phyloP scores from a whole-genome alignment of 37 sponge, comb jelly and placozoan genomes.

The Cliona cf. orientalis region DNA sequence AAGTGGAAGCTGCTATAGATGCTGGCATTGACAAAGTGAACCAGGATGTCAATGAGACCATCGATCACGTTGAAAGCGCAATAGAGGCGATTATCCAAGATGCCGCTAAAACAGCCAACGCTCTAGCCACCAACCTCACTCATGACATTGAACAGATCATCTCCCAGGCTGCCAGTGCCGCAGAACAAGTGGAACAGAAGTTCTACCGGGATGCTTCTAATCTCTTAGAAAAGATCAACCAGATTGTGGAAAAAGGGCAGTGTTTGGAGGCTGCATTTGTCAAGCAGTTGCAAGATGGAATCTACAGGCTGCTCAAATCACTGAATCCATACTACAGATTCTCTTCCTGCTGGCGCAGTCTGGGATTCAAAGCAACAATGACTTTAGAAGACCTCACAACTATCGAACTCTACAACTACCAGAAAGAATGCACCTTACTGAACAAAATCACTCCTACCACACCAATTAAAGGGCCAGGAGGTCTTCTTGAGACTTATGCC shows the following conservation, averaged over 20 bases:
- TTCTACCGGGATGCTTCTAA: conserved; percentile 8
- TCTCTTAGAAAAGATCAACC: neutral
- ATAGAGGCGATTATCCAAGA: conserved; percentile 16
- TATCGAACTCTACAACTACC: neutral
- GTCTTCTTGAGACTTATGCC: neutral
- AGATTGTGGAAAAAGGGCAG: neutral
- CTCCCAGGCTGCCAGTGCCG: conserved; percentile 15
- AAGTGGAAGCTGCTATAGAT: conserved; percentile 8
- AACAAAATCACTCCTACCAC: conserved; percentile 1
- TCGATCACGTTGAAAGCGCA: conserved; percentile 8
- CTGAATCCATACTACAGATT: neutral
- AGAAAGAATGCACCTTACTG: neutral
- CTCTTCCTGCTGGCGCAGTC: neutral
- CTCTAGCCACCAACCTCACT: conserved; percentile 9
- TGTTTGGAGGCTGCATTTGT: neutral
- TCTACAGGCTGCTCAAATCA: neutral
- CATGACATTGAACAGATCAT: conserved; percentile 7
- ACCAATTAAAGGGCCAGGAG: neutral
- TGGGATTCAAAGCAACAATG: neutral
- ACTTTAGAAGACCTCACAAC: neutral
- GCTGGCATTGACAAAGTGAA: conserved; percentile 9
- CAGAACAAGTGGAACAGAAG: neutral
- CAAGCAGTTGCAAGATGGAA: neutral
- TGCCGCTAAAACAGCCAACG: conserved; percentile 9
- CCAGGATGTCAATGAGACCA: conserved; percentile 12